Base-by-base conservation (phyloP, 2,888 invertebrate species). In the Choreutis nemorana region DNA sequence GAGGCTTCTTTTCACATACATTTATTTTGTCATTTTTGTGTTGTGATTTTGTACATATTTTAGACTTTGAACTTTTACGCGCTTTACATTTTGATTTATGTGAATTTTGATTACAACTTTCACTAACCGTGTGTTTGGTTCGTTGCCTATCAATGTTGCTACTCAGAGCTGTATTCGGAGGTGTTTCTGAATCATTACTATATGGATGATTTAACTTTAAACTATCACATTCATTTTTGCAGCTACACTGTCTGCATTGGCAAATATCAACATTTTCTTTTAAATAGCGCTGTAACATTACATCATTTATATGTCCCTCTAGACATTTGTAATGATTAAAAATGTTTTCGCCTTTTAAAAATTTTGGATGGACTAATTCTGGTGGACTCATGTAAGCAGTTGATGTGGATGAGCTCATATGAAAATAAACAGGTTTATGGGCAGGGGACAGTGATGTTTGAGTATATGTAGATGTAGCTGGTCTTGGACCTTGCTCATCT, bases 371-470 rank as follows among this genome's bases (percentile, higher is more conserved):
- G 7, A 79, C 55, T 36, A 64, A 44, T 34, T 80, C 80, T 22
- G 80, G 80, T 4, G 80, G 80, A 36, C 80, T 80, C 77, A 80
- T 66, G 36, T 80, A 80, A 1, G 78, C 65, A 6, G 80, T 80
- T 2, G 80, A 80, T 8, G 77, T 75, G 2, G 80, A 77, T 8
- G 80, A 78, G 41, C 77, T 77, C 65, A 78, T 70, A 30, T 72
- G 75, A 35, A 63, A 48, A 35, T 61, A 59, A 4, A 57, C 42
- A 3, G 73, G 73, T 39, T 61, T 56, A 20, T 53, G 46, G 23
- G 39, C 43, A 2, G 72, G 65, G 4, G 75, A 64, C 9, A 54
- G 43, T 2, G 56, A 52, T 5, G 78, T 78, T 44, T 78, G 78
- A 6, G 77, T 75, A 33, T 54, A 70, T 1, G 60, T 54, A 1